These are phyloP conservation scores for Tinea trinotella DNA, from an alignment of 2,888 invertebrate species.

Conservation along the genomic window DNA sequence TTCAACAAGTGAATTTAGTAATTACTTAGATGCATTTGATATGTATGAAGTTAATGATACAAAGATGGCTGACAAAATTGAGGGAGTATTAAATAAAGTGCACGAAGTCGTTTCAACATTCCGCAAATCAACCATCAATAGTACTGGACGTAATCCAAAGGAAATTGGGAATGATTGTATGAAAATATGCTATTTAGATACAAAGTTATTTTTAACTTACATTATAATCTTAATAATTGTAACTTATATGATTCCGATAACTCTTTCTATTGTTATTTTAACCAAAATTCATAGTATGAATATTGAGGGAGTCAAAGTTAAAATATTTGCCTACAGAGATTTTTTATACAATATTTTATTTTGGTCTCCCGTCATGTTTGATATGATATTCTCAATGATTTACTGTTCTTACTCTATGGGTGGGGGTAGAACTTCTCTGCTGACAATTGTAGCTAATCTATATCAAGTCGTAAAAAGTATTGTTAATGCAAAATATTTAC, in stretches of 20 bases:
- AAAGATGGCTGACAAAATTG: constrained; percentile 31
- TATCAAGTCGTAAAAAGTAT: constrained; percentile 59
- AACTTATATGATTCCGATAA: constrained; percentile 59
- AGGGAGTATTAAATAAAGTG: constrained; percentile 43
- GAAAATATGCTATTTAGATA: constrained; percentile 52
- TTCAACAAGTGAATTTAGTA: constrained; percentile 33
- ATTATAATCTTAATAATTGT: constrained; percentile 48
- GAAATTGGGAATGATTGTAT: constrained; percentile 34
- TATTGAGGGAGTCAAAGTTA: constrained; percentile 39
- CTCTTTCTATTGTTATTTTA: constrained; percentile 50
- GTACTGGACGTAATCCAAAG: constrained; percentile 39
- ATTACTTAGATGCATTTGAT: constrained; percentile 40
- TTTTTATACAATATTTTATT: constrained; percentile 56
- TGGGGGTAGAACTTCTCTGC: constrained; percentile 44
- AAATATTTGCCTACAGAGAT: constrained; percentile 49
- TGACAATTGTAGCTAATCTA: constrained; percentile 57
- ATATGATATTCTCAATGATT: constrained; percentile 51
- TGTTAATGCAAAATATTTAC: constrained; percentile 57
- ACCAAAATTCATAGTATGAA: constrained; percentile 54
- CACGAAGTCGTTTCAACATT: constrained; percentile 42
- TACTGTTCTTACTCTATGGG: constrained; percentile 52
- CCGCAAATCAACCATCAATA: constrained; percentile 31
- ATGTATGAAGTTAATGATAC: constrained; percentile 26
- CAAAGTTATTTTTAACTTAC: constrained; percentile 45
- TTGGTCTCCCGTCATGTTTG: constrained; percentile 63